Evolutionary conservation across 2,113 vertebrate genomes (phyloP), one percentile per base, ranked within the genome.

Genomic region (Tachysurus vachellii): DNA sequence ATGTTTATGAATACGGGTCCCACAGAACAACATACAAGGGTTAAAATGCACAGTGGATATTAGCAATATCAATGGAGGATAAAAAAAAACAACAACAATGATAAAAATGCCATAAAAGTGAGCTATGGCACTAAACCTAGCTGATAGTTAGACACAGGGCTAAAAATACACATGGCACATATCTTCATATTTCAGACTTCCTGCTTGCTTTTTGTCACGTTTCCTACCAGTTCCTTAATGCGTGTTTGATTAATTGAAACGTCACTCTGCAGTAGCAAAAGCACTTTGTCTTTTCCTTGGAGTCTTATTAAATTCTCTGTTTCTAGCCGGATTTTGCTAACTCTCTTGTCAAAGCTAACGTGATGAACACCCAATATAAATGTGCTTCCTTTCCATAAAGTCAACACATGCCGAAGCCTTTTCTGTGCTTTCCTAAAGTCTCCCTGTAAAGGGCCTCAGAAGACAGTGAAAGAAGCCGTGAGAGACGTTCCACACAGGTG

Each of bases 271-370:
- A 88, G 87, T 50, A 90, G 84, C 56, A 28, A 86, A 84, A 84
- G 85, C 66, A 85, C 79, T 85, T 86, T 85, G 26, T 53, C 84
- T 86, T 89, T 90, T 84, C 88, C 91, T 88, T 88, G 54, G 88
- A 88, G 62, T 88, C 87, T 90, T 89, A 92, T 93, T 82, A 91
- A 88, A 90, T 91, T 91, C 62, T 91, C 86, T 47, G 77, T 87
- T 68, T 89, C 88, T 56, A 77, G 82, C 80, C 50, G 59, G 64
- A 56, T 36, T 64, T 73, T 68, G 80, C 84, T 80, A 86, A 73
- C 71, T 21, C 56, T 88, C 89, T 84, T 88, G 85, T 92, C 89
- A 79, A 86, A 86, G 70, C 84, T 87, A 92, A 90, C 71, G 56
- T 85, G 91, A 92, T 89, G 90, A 90, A 87, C 57, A 86, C 70